A percentile compares a stretch with the other conserved stretches of the same genome.
phyloP scores from a whole-genome alignment of 2,113 vertebrate genomes.

The Circaetus cinerascens region DNA sequence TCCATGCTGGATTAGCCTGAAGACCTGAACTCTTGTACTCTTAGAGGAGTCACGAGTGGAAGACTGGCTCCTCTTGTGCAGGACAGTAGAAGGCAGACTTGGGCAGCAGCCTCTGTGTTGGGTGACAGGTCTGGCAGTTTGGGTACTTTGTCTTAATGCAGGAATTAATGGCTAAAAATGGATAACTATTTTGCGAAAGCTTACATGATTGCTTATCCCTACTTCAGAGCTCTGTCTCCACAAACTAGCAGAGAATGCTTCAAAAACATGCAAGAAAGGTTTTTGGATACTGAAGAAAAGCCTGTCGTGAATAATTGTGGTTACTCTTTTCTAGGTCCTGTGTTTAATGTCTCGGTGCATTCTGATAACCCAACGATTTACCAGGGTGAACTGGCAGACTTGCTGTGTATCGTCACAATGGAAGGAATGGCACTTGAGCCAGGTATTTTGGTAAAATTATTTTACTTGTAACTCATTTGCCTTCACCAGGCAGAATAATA shows the following conservation, averaged over 20 bases:
- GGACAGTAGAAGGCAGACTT: neutral
- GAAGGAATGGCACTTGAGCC: slow-evolving; percentile 80
- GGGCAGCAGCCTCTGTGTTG: neutral
- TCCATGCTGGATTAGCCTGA: neutral
- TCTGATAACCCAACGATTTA: slow-evolving; percentile 80
- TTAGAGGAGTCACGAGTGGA: neutral
- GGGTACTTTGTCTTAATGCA: neutral
- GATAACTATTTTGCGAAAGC: neutral
- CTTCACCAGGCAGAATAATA: neutral
- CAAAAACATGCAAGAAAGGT: neutral
- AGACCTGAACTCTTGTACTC: neutral
- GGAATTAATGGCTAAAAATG: neutral
- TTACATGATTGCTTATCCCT: neutral
- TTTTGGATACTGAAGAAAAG: neutral
- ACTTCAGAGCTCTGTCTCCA: neutral
- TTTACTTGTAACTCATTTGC: neutral
- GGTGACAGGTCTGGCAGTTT: neutral
- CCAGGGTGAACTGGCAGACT: slow-evolving; percentile 86
- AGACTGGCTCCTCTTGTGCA: neutral
- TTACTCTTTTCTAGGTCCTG: slow-evolving; percentile 77
- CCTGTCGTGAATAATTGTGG: neutral
- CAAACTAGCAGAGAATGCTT: neutral
- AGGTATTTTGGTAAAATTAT: slow-evolving; percentile 68
- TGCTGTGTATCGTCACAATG: slow-evolving; percentile 81
- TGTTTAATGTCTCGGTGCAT: slow-evolving; percentile 82